Percentiles rank a stretch among this genome's conserved stretches.
phyloP scores from a whole-genome alignment of 2,113 vertebrate genomes.

The Gymnarchus niloticus region DNA sequence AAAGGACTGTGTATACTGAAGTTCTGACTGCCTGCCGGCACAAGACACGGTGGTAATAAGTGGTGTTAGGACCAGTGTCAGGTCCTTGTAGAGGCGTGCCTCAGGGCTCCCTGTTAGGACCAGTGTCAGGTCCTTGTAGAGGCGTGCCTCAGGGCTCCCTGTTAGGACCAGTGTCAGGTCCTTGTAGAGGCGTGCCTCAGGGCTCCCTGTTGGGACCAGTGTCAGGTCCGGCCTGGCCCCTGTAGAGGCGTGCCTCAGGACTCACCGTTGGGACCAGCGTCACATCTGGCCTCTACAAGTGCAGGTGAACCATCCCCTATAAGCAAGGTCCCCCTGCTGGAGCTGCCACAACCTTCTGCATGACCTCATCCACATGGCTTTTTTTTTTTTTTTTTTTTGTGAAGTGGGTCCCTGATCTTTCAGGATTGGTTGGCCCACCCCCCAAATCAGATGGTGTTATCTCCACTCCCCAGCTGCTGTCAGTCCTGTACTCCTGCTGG shows the following conservation, averaged over 20 bases:
- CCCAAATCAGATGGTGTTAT: neutral
- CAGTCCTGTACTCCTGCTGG: conserved; percentile 6
- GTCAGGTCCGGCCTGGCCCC: neutral
- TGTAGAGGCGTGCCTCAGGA: neutral
- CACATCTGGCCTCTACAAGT: neutral
- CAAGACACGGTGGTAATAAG: too few species aligned
- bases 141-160: too few species aligned
- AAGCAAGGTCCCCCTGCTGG: neutral
- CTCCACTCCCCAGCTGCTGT: conserved; percentile 6
- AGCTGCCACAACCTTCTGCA: neutral
- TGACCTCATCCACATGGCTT: neutral
- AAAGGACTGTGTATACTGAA: too few species aligned
- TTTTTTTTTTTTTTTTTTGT: neutral
- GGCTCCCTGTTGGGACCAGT: too few species aligned
- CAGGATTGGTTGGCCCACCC: neutral
- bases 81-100: too few species aligned
- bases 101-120: too few species aligned
- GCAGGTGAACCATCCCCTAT: neutral
- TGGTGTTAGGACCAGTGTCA: too few species aligned
- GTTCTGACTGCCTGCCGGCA: too few species aligned
- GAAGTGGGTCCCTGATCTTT: neutral
- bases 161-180: too few species aligned
- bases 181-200: neutral
- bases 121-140: too few species aligned
- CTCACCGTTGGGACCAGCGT: too few species aligned